Percentiles rank a stretch among this genome's conserved stretches.
phyloP scores from a whole-genome alignment of 2,113 vertebrate genomes.

The Edolisoma coerulescens region DNA sequence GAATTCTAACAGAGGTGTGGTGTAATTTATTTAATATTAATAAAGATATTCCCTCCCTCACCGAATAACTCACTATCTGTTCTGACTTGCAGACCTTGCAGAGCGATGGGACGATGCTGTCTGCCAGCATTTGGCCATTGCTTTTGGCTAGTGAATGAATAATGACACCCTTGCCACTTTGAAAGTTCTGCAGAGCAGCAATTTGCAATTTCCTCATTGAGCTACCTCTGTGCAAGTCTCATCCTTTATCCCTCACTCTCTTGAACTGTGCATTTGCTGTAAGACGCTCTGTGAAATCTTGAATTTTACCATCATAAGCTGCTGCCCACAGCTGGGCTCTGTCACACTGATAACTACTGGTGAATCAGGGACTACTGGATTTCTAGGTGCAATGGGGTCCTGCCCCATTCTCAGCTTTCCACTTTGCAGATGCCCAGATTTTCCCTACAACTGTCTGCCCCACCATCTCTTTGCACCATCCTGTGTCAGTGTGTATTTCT shows the following conservation, averaged over 20 bases:
- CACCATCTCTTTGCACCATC: not conserved
- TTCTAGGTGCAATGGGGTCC: not conserved
- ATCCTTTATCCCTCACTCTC: not conserved
- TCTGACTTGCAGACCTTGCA: not conserved
- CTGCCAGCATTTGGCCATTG: not conserved
- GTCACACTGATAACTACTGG: not conserved
- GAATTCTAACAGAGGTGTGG: not conserved
- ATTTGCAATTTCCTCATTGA: not conserved
- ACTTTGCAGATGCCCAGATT: not conserved
- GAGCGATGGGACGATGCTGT: not conserved
- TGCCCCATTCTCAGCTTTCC: not conserved
- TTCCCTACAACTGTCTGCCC: not conserved
- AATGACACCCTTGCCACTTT: not conserved
- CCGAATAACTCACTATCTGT: not conserved
- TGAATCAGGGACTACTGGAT: not conserved
- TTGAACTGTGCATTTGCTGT: not conserved
- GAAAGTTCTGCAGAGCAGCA: not conserved
- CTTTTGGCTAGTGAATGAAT: not conserved
- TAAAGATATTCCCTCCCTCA: not conserved
- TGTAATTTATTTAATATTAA: not conserved
- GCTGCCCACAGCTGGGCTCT: rapidly evolving
- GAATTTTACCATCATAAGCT: not conserved
- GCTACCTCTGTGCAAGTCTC: not conserved
- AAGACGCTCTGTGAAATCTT: not conserved
- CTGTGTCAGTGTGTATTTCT: not conserved